Percentiles rank a stretch among this genome's conserved stretches.
phyloP scores from a whole-genome alignment of 2,113 vertebrate species.

The Plectropomus leopardus region DNA sequence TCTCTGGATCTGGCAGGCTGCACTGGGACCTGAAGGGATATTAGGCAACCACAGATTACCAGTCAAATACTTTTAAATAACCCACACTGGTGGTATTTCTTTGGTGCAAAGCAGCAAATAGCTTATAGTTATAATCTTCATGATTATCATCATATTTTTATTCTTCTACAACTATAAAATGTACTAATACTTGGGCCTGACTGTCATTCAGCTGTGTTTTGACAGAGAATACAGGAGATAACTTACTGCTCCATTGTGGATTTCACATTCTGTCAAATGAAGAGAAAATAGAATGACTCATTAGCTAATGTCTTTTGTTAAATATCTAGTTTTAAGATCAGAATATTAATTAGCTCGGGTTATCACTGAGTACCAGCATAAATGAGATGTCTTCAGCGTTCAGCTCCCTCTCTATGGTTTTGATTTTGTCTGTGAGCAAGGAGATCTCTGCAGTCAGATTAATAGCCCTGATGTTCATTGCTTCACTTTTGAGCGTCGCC shows the following conservation, averaged over 20 bases:
- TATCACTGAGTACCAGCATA: constrained; percentile 39
- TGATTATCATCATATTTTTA: too few relatives aligned
- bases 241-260: constrained; percentile 12
- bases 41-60: background rate
- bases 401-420: background rate
- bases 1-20: constrained; percentile 13
- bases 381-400: constrained; percentile 30
- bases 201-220: background rate
- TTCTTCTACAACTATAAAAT: too few relatives aligned
- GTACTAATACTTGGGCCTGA: background rate
- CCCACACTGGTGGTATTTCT: background rate
- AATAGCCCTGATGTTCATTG: constrained; percentile 1
- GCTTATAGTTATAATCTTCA: too few relatives aligned
- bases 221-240: background rate
- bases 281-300: background rate
- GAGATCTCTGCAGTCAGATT: constrained; percentile 30
- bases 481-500: background rate
- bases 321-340: too few relatives aligned
- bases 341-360: background rate
- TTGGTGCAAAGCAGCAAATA: background rate
- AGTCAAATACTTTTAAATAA: background rate
- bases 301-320: too few relatives aligned
- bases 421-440: constrained; percentile 26
- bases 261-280: constrained; percentile 24
- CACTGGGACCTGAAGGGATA: constrained; percentile 35